Percentiles rank a stretch among this genome's conserved stretches.
These are phyloP conservation scores for Malacoctenus gilli DNA, from an alignment of 2,797 vertebrate genomes.

Conservation along the genomic window DNA sequence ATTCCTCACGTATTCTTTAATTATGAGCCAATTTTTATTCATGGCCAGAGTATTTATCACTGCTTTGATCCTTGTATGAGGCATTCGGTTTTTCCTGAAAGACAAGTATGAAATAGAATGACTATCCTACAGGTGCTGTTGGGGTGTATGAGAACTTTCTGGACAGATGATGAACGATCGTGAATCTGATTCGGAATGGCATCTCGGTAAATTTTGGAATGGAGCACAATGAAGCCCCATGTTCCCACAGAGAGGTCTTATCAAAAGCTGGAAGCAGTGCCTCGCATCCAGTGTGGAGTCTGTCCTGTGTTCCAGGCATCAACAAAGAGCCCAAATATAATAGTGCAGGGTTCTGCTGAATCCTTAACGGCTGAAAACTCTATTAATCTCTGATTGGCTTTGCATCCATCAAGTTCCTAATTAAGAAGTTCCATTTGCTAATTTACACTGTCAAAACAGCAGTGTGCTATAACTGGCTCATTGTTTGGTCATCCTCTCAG, in stretches of 20 bases:
- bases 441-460: conserved; percentile 53
- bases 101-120: conserved; percentile 48
- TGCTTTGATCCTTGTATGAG: conserved; percentile 46
- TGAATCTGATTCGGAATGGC: conserved; percentile 22
- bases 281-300: conserved; percentile 6
- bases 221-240: conserved; percentile 19
- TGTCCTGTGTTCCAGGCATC: conserved; percentile 39
- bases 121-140: conserved; percentile 1
- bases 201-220: conserved; percentile 52
- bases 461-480: conserved; percentile 40
- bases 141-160: conserved; percentile 36
- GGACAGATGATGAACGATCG: conserved; percentile 58
- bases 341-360: conserved; percentile 14
- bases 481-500: conserved; percentile 45
- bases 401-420: conserved; percentile 50
- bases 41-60: conserved; percentile 73
- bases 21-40: conserved; percentile 79
- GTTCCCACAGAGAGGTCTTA: conserved; percentile 15
- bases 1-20: conserved; percentile 78
- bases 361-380: conserved; percentile 13
- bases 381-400: conserved; percentile 42
- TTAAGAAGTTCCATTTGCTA: conserved; percentile 55
- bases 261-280: conserved; percentile 19
- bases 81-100: conserved; percentile 43
- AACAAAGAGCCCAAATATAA: conserved; percentile 40